Conservation (phyloP, 2,113 vertebrate species). For the Boleophthalmus pectinirostris region DNA sequence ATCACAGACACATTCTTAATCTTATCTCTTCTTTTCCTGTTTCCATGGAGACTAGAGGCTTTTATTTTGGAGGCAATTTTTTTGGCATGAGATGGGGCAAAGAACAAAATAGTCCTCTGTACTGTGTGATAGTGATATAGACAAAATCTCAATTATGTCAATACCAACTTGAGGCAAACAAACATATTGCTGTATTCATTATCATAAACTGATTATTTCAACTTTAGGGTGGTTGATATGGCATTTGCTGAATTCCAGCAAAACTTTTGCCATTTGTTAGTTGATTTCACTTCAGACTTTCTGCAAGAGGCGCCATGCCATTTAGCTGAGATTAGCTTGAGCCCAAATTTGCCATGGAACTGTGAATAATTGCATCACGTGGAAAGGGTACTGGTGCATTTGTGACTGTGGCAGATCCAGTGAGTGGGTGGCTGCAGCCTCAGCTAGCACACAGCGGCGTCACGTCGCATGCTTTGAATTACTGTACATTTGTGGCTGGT, state of each 20-base stretch:
- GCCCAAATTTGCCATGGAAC: conserved; percentile 57
- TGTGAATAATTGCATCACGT: conserved; percentile 71
- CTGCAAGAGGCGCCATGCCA: conserved; percentile 35
- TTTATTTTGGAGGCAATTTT: conserved; percentile 7
- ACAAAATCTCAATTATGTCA: conserved; percentile 14
- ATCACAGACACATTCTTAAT: not conserved
- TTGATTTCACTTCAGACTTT: conserved; percentile 23
- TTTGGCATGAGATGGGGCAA: not conserved
- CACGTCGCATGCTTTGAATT: conserved; percentile 78
- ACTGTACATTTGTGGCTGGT: conserved; percentile 74
- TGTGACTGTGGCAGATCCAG: conserved; percentile 35
- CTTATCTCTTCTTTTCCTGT: conserved; percentile 12
- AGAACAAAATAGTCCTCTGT: conserved; percentile 13
- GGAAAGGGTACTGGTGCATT: conserved; percentile 46
- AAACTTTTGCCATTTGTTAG: conserved; percentile 10
- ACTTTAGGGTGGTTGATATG: not conserved
- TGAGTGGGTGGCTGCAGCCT: conserved; percentile 53
- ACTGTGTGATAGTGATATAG: not conserved
- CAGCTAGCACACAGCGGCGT: conserved; percentile 54
- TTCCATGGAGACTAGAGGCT: conserved; percentile 11
- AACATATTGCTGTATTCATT: conserved; percentile 6
- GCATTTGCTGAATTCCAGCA: conserved; percentile 9
- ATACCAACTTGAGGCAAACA: conserved; percentile 17
- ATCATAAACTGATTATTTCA: not conserved
- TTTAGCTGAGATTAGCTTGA: conserved; percentile 61